phyloP scores from a whole-genome alignment of 2,797 vertebrate genomes.

The Microhierax caerulescens region DNA sequence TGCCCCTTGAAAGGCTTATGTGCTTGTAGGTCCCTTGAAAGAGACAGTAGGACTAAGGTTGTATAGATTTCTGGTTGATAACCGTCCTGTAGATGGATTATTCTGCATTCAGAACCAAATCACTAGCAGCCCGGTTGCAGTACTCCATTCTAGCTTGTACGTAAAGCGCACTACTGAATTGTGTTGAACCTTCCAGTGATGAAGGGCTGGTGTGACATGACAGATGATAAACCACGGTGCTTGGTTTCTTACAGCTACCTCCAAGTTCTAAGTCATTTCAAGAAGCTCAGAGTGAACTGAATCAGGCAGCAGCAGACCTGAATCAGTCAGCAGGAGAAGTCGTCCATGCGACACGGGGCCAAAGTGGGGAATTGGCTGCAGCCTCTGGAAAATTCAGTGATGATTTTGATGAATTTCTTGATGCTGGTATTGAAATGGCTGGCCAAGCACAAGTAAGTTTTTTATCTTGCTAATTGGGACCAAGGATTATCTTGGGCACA shows the following conservation, averaged over 20 bases:
- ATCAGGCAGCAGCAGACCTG: slow-evolving; percentile 94
- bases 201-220: neutral
- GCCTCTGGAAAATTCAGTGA: slow-evolving; percentile 97
- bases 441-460: slow-evolving; percentile 91
- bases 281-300: slow-evolving; percentile 95
- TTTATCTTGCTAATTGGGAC: neutral
- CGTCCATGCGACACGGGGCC: slow-evolving; percentile 92
- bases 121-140: neutral
- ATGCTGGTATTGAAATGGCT: slow-evolving; percentile 97
- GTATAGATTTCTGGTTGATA: neutral
- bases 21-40: neutral
- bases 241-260: slow-evolving; percentile 81
- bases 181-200: neutral
- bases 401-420: slow-evolving; percentile 97
- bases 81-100: neutral
- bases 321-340: slow-evolving; percentile 98
- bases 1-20: neutral
- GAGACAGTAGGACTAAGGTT: neutral
- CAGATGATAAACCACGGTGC: neutral
- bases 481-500: neutral
- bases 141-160: neutral
- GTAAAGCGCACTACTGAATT: neutral
- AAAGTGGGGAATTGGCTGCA: slow-evolving; percentile 90
- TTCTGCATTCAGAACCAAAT: neutral
- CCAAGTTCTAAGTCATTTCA: slow-evolving; percentile 94